Evolutionary conservation across 2,888 invertebrate species (phyloP), one percentile per base, ranked within the genome.

Genomic region (Pseudanteris insignis): DNA sequence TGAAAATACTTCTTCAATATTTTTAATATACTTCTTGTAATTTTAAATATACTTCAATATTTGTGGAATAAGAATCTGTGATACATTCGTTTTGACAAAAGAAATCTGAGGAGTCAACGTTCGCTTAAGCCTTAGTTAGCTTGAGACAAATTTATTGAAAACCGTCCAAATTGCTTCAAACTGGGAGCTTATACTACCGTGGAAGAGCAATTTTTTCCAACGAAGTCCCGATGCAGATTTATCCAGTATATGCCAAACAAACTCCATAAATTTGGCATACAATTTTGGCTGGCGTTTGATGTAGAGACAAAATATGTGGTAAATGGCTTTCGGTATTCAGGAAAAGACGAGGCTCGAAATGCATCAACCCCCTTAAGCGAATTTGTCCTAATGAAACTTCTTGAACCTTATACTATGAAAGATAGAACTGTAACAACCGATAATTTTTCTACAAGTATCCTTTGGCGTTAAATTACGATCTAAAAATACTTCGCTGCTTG

Each of bases 351-450:
- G 2, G 3, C 9, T 26, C 26, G 33, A 15, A n/a, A 14, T 33
- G 14, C 15, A 33, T n/a, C 14, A 15, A 29, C 15, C 12, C 44
- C 55, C n/a, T 34, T 66, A 6, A 41, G 51, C 6, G 53, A 63
- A 38, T 54, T 53, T 53, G 64, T 69, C 9, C 59, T 64, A 7
- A 7, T 48, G 13, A 62, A 50, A 55, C 38, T 69, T 15, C 8
- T 63, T 9, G 55, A 67, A 58, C 64, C 63, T 15, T 66, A 53
- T 51, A 1, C 38, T 6, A 33, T 34, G 2, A 50, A 54, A 37
- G 53, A 55, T 7, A 34, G 55, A 40, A 61, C 54, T 11, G 48
- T 61, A 5, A 64, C 57, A 6, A 48, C 11, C 10, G 54, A 58
- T 5, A 38, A 47, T 14, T 54, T 54, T 30, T 63, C 62, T 32